A percentile compares a stretch with the other conserved stretches of the same genome.
These are phyloP conservation scores for Brachyhypopomus gauderio DNA, from an alignment of 2,113 vertebrate species.

Conservation along the genomic window DNA sequence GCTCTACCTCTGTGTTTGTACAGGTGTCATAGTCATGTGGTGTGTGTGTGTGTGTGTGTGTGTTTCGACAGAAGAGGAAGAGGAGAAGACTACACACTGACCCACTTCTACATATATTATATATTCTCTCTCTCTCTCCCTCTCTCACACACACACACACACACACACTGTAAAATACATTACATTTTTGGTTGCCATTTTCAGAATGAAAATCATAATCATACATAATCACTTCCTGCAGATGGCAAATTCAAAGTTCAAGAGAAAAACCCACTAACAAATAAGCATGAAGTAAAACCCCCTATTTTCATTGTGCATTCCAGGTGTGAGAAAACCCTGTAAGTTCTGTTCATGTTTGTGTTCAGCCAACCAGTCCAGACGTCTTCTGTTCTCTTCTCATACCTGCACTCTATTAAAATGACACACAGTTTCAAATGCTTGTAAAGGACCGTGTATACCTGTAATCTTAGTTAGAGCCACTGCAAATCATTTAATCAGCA, in stretches of 20 bases:
- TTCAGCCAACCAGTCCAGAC: no score
- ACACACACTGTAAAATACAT: constrained; percentile 31
- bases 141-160: constrained; percentile 15
- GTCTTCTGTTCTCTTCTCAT: no score
- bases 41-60: constrained; percentile 50
- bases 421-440: no score
- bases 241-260: background rate
- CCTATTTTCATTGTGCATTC: constrained; percentile 10
- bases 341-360: background rate
- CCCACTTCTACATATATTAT: constrained; percentile 60
- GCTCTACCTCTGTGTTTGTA: constrained; percentile 69
- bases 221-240: background rate
- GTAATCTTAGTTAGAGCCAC: no score
- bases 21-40: constrained; percentile 72
- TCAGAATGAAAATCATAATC: no score
- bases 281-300: background rate
- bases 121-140: constrained; percentile 3
- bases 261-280: background rate
- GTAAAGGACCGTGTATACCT: no score
- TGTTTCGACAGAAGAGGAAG: constrained; percentile 39
- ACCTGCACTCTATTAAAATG: no score
- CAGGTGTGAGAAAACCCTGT: background rate
- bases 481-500: no score
- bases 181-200: constrained; percentile 16
- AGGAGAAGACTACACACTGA: constrained; percentile 68